Base-by-base conservation (phyloP, 2,888 invertebrate genomes). In the Camptogramma bilineatum region DNA sequence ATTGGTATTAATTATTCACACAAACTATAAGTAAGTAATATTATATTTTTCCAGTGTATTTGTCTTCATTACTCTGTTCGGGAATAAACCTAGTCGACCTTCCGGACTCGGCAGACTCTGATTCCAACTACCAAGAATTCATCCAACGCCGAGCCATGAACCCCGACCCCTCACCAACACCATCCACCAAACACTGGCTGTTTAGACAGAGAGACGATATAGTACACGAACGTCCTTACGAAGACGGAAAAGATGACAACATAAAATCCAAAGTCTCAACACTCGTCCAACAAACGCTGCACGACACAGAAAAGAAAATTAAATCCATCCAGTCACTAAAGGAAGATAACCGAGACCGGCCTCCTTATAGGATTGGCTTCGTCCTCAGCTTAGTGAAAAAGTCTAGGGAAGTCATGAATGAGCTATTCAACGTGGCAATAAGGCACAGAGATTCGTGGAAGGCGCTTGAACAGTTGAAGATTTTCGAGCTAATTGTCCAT, bases 401-500 rank as follows among this genome's bases (percentile, higher is more conserved):
- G 60, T 82, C 86, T 0, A 82, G 86, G 51, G 84, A 87, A 42
- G 79, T 87, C 5, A 52, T 90, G 52, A 87, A 85, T 42, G 91
- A 91, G 68, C 69, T 91, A 18, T 91, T 89, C 59, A 90, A 89
- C 52, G 83, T 90, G 0, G 91, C 91, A 0, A 80, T 90, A 8
- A 90, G 85, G 58, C 88, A 91, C 42, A 83, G 83, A 53, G 84
- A 87, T 1, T 82, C 87, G 55, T 91, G 89, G 87, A 86, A 83
- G 64, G 85, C 88, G 4, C 64, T 91, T 28, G 90, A 91, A 66
- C 88, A 90, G 71, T 63, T 91, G 64, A 91, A 90, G 63, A 83
- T 90, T 10, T 91, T 89, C 56, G 91, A 91, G 64, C 70, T 89
- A 8, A 88, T 91, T 2, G 83, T 88, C 0, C 90, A 91, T 48